Conservation (phyloP, 92 coral and sea anemone species). For the Epizoanthus scotinus region DNA sequence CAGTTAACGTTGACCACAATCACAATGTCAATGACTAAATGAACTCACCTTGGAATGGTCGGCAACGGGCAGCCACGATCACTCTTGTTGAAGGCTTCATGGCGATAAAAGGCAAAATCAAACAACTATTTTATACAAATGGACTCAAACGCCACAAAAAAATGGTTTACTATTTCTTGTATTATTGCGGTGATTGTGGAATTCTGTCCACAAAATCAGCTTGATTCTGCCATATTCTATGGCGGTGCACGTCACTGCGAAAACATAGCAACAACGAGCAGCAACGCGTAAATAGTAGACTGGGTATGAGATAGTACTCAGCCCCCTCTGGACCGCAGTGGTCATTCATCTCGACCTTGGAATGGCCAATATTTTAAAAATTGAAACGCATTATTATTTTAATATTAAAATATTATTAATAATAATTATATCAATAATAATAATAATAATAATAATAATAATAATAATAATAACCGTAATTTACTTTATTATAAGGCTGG, state of each 20-base stretch:
- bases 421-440: too few species aligned
- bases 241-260: constrained; percentile 83
- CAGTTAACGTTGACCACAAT: neutral
- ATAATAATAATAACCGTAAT: too few species aligned
- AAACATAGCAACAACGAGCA: constrained; percentile 82
- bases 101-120: constrained; percentile 45
- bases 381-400: too few species aligned
- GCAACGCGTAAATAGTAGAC: constrained; percentile 26
- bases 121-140: neutral
- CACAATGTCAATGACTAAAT: neutral
- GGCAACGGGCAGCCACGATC: constrained; percentile 94
- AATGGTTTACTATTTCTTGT: constrained; percentile 62
- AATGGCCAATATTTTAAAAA: too few species aligned
- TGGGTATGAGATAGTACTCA: neutral
- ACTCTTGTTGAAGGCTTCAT: constrained; percentile 78
- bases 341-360: too few species aligned
- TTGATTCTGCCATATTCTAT: constrained; percentile 47
- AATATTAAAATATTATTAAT: too few species aligned
- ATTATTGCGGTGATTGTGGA: constrained; percentile 82
- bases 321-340: too few species aligned
- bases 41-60: constrained; percentile 90
- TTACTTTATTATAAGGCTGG: too few species aligned
- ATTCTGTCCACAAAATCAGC: constrained; percentile 49
- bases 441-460: too few species aligned
- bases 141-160: constrained; percentile 10